A percentile compares a stretch with the other conserved stretches of the same genome.
Conservation (phyloP, 2,888 invertebrate genomes). For the Acanthosoma haemorrhoidale region DNA sequence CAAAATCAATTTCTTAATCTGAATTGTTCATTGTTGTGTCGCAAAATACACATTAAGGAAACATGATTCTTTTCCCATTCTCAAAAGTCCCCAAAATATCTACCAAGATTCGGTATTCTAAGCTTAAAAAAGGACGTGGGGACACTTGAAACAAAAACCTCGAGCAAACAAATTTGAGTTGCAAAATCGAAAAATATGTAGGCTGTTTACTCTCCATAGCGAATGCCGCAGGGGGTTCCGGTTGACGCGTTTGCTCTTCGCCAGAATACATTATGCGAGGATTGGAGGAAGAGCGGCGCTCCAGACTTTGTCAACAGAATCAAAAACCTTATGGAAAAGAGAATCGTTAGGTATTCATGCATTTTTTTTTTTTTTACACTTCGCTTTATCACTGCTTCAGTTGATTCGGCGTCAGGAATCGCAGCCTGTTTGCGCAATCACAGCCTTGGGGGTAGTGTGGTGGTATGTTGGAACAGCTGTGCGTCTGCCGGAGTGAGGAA, state of each 20-base stretch:
- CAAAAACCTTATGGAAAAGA: slow-evolving; percentile 19
- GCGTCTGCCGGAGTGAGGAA: no score
- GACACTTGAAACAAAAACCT: no score
- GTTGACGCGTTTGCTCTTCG: not conserved
- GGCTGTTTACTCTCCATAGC: not conserved
- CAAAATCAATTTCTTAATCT: no score
- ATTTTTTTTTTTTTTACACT: not conserved
- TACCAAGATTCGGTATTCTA: no score
- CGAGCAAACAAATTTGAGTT: no score
- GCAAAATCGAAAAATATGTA: not conserved
- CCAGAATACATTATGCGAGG: not conserved
- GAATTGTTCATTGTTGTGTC: no score
- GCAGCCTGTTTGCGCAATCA: not conserved
- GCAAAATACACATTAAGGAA: no score
- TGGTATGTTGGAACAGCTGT: not conserved
- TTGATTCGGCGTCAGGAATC: slow-evolving; percentile 7
- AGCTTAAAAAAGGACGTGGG: no score
- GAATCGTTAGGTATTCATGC: slow-evolving; percentile 24
- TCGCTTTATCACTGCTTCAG: not conserved
- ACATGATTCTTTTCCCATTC: no score
- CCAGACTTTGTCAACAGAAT: not conserved
- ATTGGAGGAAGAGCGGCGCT: not conserved
- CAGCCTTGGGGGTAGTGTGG: not conserved
- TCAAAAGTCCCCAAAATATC: no score
- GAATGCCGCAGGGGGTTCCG: not conserved